Evolutionary conservation across 2,888 invertebrate species (phyloP).

Genomic region (Eurytoma californica): DNA sequence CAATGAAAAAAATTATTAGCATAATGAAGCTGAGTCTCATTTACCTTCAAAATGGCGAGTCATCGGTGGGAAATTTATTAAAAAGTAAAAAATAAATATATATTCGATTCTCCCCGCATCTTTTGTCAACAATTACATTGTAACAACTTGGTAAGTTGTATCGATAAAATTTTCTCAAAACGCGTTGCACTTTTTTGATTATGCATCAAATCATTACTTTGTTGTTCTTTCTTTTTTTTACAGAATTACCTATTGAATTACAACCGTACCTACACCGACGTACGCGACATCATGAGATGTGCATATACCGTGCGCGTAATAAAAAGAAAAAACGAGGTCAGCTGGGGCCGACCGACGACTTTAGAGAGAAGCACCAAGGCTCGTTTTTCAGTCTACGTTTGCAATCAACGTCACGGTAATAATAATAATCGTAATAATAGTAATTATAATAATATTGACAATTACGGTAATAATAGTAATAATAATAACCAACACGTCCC

Average conservation of each 20-base stretch:
- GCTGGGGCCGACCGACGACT: conserved; percentile 20
- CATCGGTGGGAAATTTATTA: conserved; percentile 21
- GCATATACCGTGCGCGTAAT: conserved; percentile 11
- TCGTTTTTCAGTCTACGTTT: conserved; percentile 47
- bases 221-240: conserved; percentile 28
- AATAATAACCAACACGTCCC: conserved; percentile 59
- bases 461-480: conserved; percentile 18
- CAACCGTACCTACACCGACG: conserved; percentile 3
- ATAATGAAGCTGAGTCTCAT: conserved; percentile 7
- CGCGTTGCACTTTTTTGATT: conserved; percentile 40
- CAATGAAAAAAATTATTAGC: conserved; percentile 4
- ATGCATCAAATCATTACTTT: conserved; percentile 14
- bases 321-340: conserved; percentile 45
- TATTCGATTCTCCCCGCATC: conserved; percentile 19
- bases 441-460: conserved; percentile 31
- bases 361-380: conserved; percentile 43
- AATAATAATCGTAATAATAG: conserved; percentile 29
- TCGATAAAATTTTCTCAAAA: conserved; percentile 34
- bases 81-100: conserved; percentile 43
- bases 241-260: conserved; percentile 45
- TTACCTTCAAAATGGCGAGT: conserved; percentile 26
- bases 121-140: conserved; percentile 40
- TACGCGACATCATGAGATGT: conserved; percentile 27
- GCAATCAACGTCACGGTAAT: conserved; percentile 33
- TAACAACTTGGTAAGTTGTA: conserved; percentile 39